A percentile compares a stretch with the other conserved stretches of the same genome.
phyloP scores from a whole-genome alignment of 1,140 invertebrate species.

The Drosophila murphyi region DNA sequence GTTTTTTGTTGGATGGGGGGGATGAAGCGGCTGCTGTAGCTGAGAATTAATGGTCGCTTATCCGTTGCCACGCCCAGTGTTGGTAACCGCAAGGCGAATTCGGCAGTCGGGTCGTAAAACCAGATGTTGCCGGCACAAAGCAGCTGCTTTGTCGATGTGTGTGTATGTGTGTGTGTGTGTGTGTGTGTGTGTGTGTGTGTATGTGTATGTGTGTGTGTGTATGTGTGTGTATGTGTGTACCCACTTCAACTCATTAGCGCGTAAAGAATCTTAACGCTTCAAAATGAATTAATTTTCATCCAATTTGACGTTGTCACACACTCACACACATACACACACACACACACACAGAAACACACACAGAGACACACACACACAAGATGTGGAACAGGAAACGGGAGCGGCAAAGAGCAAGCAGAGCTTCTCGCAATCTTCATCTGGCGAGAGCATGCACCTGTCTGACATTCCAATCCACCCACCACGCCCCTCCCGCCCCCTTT shows the following conservation, averaged over 20 bases:
- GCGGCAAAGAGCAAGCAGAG: constrained; percentile 18
- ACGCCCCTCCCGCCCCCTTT: too few relatives aligned
- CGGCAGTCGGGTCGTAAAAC: constrained; percentile 48
- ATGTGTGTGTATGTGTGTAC: constrained; percentile 28
- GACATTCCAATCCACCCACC: background rate
- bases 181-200: constrained; percentile 6
- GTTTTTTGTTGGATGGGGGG: constrained; percentile 5
- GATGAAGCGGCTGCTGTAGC: background rate
- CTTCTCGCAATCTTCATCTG: constrained; percentile 41
- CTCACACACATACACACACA: constrained; percentile 8
- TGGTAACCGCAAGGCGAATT: constrained; percentile 55
- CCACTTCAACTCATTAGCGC: constrained; percentile 80
- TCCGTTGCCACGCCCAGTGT: constrained; percentile 20
- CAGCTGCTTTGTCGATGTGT: constrained; percentile 17
- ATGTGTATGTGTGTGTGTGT: constrained; percentile 1
- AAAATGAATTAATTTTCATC: constrained; percentile 82
- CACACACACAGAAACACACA: background rate
- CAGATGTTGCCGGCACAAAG: constrained; percentile 59
- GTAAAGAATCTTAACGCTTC: constrained; percentile 80
- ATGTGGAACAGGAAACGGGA: constrained; percentile 24
- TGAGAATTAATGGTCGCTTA: constrained; percentile 9
- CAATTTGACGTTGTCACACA: constrained; percentile 70
- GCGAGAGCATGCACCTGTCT: constrained; percentile 71
- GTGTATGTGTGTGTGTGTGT: background rate
- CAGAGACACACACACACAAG: background rate